A percentile compares a stretch with the other conserved stretches of the same genome.
Conservation (phyloP, 1,140 invertebrate species). For the Catajapyx aquilonaris region DNA sequence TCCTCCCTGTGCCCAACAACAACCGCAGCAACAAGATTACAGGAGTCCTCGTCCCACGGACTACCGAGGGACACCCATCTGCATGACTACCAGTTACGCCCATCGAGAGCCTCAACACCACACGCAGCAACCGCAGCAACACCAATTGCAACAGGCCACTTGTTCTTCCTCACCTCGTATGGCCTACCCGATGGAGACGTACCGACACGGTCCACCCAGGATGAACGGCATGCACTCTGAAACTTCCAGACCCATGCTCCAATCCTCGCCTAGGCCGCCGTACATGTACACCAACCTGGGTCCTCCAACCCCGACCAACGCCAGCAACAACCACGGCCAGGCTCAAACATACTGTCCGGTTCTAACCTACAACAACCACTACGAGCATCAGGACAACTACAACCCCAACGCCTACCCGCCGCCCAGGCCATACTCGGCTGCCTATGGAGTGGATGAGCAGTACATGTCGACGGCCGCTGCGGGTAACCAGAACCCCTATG, state of each 20-base stretch:
- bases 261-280: not conserved
- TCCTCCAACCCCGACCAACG: conserved; percentile 7
- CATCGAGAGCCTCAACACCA: too few relatives aligned
- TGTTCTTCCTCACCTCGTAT: too few relatives aligned
- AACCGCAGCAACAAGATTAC: too few relatives aligned
- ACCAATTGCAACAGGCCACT: too few relatives aligned
- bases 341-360: conserved; percentile 4
- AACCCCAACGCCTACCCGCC: conserved; percentile 1
- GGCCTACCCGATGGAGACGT: too few relatives aligned
- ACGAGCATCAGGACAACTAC: conserved; percentile 2
- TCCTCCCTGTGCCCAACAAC: too few relatives aligned
- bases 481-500: conserved; percentile 6
- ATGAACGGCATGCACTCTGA: conserved; percentile 1
- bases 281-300: conserved; percentile 6
- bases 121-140: too few relatives aligned
- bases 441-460: conserved; percentile 11
- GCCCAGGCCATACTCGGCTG: conserved; percentile 2
- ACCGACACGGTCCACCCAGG: too few relatives aligned
- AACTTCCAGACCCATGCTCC: conserved; percentile 4
- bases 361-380: too few relatives aligned
- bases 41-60: too few relatives aligned
- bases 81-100: too few relatives aligned
- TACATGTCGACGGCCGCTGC: conserved; percentile 10
- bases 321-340: conserved; percentile 11
- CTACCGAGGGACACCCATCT: too few relatives aligned